Base-by-base conservation (phyloP, 2,797 vertebrate species). In the Chromobotia macracanthus region DNA sequence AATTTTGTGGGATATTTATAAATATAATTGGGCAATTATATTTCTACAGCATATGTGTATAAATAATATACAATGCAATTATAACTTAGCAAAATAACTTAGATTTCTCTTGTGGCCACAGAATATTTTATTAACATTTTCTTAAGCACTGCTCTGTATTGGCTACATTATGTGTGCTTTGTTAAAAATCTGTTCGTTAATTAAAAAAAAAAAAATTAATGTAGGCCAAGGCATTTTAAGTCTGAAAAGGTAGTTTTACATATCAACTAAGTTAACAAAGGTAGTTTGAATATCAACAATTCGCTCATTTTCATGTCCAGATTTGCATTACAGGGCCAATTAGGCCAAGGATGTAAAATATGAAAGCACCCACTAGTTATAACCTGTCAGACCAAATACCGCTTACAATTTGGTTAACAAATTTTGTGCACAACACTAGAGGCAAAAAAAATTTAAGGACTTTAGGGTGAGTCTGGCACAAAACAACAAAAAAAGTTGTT, bases 161-260 rank as follows among this genome's bases (percentile, higher is more conserved):
- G 28, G 61, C 73, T 75, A 41, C 23, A 46, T 58, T 60, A 35
- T 35, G 46, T 23, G 15, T 48, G 13, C 8, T 41, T 53, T 41
- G 5, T 41, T n/a, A 55, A 75, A 75, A 53, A 74, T 64, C 46
- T 11, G 16, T 19, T 64, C 15, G 3, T 35, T 7, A 63, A 63
- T 44, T 44, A 11, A 25, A 28, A 5, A 55, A 28, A 5, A 55
- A 67, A 31, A n/a, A n/a, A 12, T 48, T 69, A 0, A 50, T 63
- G 13, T 78, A 19, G 44, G 56, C 46, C 76, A 77, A 77, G 55
- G 75, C 58, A 50, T 71, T 70, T 78, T 16, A 13, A 61, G 31
- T 64, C 31, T 11, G 61, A 19, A 38, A 64, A 19, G 55, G 25
- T 50, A 7, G 15, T 53, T 63, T 63, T 63, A 19, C 65, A 64